phyloP scores from a whole-genome alignment of 2,797 vertebrate species.

The Pangasius krempfi region DNA sequence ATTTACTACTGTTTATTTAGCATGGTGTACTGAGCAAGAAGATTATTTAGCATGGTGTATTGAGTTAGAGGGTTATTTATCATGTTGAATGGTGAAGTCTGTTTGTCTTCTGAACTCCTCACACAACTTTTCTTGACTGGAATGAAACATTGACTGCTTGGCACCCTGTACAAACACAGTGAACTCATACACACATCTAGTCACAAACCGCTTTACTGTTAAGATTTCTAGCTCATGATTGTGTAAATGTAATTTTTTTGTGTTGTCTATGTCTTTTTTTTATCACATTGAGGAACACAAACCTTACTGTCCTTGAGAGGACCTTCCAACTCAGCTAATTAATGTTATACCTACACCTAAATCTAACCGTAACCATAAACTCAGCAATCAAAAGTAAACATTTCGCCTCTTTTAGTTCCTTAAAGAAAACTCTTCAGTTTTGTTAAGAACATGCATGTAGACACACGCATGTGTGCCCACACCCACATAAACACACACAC shows the following conservation, averaged over 20 bases:
- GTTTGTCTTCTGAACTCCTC: constrained; percentile 2
- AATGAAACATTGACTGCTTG: constrained; percentile 7
- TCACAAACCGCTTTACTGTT: background rate
- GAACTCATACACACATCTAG: background rate
- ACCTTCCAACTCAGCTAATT: background rate
- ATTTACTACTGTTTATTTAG: constrained; percentile 20
- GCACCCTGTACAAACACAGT: background rate
- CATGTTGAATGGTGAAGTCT: constrained; percentile 12
- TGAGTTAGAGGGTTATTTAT: background rate
- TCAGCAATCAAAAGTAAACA: background rate
- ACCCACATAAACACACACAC: too few relatives aligned
- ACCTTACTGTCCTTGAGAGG: too few relatives aligned
- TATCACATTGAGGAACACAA: background rate
- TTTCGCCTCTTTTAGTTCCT: background rate
- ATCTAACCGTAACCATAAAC: too few relatives aligned
- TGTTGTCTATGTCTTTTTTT: background rate
- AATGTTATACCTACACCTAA: too few relatives aligned
- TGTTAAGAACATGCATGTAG: background rate
- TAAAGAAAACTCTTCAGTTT: background rate
- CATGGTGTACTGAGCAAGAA: constrained; percentile 5
- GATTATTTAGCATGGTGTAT: constrained; percentile 4
- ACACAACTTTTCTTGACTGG: background rate
- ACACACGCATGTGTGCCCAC: background rate
- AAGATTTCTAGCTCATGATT: background rate
- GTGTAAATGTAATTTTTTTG: background rate